A percentile compares a stretch with the other conserved stretches of the same genome.
phyloP scores from a whole-genome alignment of 2,797 vertebrate genomes.

The Harpagifer antarcticus region DNA sequence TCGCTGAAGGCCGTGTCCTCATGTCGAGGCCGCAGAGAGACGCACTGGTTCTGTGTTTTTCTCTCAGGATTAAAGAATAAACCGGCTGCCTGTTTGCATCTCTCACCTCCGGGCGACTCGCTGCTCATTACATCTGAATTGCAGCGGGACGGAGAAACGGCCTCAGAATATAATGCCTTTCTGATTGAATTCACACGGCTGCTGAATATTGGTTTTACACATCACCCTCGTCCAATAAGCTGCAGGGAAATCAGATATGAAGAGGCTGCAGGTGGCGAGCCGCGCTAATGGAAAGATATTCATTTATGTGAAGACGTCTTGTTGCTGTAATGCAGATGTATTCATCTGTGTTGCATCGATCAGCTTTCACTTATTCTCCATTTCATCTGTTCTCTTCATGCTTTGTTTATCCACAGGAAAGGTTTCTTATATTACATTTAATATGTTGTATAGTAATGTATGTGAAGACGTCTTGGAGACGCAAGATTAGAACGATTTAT shows the following conservation, averaged over 20 bases:
- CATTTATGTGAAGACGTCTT: slow-evolving; percentile 43
- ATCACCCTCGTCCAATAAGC: slow-evolving; percentile 20
- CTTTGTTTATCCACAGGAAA: not conserved
- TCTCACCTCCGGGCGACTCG: slow-evolving; percentile 46
- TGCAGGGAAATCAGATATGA: slow-evolving; percentile 53
- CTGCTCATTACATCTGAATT: slow-evolving; percentile 48
- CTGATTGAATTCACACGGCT: slow-evolving; percentile 49
- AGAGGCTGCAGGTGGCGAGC: slow-evolving; percentile 66
- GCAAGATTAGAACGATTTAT: too few relatives aligned
- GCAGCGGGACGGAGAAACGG: slow-evolving; percentile 23
- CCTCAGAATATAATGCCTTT: slow-evolving; percentile 47
- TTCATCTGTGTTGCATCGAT: not conserved
- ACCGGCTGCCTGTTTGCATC: slow-evolving; percentile 38
- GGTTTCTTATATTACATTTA: not conserved
- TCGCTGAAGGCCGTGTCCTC: slow-evolving; percentile 27
- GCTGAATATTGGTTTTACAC: slow-evolving; percentile 61
- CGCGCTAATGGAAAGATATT: slow-evolving; percentile 60
- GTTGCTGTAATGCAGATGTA: not conserved
- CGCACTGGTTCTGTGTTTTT: slow-evolving; percentile 10
- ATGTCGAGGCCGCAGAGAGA: slow-evolving; percentile 23
- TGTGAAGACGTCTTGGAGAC: too few relatives aligned
- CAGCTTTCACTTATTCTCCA: not conserved
- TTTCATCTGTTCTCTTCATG: not conserved
- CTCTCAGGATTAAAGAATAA: slow-evolving; percentile 29
- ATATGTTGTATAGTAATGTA: not conserved